Evolutionary conservation across 2,888 invertebrate species (phyloP).

Genomic region (Linnaemya tessellans): DNA sequence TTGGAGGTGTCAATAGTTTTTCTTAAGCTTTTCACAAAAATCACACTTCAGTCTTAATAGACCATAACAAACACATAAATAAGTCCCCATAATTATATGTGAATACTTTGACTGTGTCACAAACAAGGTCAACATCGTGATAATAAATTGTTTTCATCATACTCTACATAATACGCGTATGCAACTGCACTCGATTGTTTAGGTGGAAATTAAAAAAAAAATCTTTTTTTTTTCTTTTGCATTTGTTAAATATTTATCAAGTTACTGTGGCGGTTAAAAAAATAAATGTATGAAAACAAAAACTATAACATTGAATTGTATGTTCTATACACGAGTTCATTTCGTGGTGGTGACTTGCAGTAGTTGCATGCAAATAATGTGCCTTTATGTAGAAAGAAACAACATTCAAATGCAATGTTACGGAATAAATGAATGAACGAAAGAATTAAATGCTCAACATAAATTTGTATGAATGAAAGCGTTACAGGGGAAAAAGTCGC

Average conservation of each 20-base stretch:
- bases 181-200: constrained; percentile 34
- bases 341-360: constrained; percentile 5
- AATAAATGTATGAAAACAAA: background rate
- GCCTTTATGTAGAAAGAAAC: background rate
- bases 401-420: constrained; percentile 27
- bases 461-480: constrained; percentile 47
- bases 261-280: constrained; percentile 56
- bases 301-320: constrained; percentile 65
- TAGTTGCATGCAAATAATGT: constrained; percentile 23
- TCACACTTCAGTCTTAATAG: constrained; percentile 65
- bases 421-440: constrained; percentile 33
- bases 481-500: constrained; percentile 53
- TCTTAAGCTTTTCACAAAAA: constrained; percentile 61
- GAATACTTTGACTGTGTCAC: constrained; percentile 45
- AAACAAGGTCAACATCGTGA: constrained; percentile 68
- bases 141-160: constrained; percentile 31
- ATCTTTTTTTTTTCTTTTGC: constrained; percentile 3
- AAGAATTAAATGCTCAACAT: constrained; percentile 21
- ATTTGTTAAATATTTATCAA: constrained; percentile 66
- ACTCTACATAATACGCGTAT: constrained; percentile 35
- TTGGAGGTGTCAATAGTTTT: constrained; percentile 44
- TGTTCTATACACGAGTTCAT: constrained; percentile 51
- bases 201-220: background rate
- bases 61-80: constrained; percentile 7
- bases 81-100: constrained; percentile 11